These are phyloP conservation scores for Epinephelus malabaricus DNA, from an alignment of 2,797 vertebrate genomes.

Conservation along the genomic window DNA sequence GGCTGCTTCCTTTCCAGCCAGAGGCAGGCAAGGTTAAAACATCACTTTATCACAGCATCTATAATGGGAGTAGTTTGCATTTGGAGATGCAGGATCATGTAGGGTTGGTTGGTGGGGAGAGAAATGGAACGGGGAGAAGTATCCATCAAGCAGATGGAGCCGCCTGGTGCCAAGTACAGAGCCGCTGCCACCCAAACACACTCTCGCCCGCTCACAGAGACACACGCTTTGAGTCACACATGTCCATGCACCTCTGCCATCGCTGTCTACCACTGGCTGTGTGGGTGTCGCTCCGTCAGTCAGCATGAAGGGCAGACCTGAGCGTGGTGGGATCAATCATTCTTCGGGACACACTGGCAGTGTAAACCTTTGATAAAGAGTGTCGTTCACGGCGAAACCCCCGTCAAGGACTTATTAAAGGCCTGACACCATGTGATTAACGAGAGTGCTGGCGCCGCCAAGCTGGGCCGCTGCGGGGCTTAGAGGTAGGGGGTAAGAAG, in stretches of 20 bases:
- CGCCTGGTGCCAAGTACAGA: constrained; percentile 17
- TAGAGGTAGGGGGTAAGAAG: constrained; percentile 57
- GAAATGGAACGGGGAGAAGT: constrained; percentile 54
- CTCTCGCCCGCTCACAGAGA: neutral
- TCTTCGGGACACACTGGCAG: constrained; percentile 73
- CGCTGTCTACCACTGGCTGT: constrained; percentile 35
- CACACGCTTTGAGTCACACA: constrained; percentile 27
- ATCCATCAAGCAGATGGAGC: constrained; percentile 59
- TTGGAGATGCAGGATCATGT: constrained; percentile 51
- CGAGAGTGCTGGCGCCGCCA: constrained; percentile 54
- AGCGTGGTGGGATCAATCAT: constrained; percentile 81
- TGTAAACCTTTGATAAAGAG: constrained; percentile 88
- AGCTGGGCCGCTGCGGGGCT: constrained; percentile 63
- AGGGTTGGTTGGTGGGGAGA: constrained; percentile 57
- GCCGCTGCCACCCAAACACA: constrained; percentile 20
- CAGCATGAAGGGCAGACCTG: constrained; percentile 78
- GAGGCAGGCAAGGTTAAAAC: constrained; percentile 76
- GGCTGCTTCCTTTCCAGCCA: constrained; percentile 61
- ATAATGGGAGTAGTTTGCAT: constrained; percentile 72
- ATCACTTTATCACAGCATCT: constrained; percentile 69
- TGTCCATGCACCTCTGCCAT: constrained; percentile 35
- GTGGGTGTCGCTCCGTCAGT: constrained; percentile 67
- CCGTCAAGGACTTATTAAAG: constrained; percentile 88
- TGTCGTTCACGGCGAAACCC: constrained; percentile 81
- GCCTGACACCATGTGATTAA: constrained; percentile 82